These are phyloP conservation scores for Physocephala rufipes DNA, from an alignment of 2,888 invertebrate genomes.

Conservation along the genomic window DNA sequence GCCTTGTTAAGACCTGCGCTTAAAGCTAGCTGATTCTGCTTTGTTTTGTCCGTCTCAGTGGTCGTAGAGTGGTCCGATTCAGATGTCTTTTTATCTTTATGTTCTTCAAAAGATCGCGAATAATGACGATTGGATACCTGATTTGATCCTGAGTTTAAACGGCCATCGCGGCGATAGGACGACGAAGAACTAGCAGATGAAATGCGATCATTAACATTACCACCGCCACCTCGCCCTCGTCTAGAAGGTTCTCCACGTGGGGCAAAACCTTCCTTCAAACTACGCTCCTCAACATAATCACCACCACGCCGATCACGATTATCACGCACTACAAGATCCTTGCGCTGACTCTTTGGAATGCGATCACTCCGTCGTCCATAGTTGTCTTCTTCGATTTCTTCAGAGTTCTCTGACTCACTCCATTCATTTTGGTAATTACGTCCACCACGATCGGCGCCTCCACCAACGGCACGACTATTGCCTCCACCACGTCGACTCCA, in stretches of 20 bases:
- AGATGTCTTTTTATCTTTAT: slow-evolving; percentile 48
- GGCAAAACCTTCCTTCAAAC: slow-evolving; percentile 76
- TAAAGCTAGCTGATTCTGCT: slow-evolving; percentile 74
- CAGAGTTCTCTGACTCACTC: slow-evolving; percentile 75
- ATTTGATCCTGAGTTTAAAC: slow-evolving; percentile 28
- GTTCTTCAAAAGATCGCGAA: slow-evolving; percentile 57
- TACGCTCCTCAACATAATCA: slow-evolving; percentile 42
- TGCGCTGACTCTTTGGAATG: slow-evolving; percentile 64
- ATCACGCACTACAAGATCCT: slow-evolving; percentile 35
- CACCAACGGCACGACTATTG: slow-evolving; percentile 55
- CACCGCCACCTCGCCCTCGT: slow-evolving; percentile 77
- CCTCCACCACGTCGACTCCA: slow-evolving; percentile 63
- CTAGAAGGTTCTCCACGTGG: slow-evolving; percentile 90
- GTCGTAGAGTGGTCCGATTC: slow-evolving; percentile 54
- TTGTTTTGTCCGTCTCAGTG: slow-evolving; percentile 72
- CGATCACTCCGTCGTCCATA: slow-evolving; percentile 69
- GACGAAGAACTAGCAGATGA: slow-evolving; percentile 52
- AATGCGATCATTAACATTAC: slow-evolving; percentile 68
- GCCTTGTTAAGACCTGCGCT: slow-evolving; percentile 71
- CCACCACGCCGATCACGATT: slow-evolving; percentile 44
- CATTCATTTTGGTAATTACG: slow-evolving; percentile 63
- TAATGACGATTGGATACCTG: slow-evolving; percentile 50
- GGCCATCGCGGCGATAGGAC: slow-evolving; percentile 59
- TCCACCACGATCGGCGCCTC: slow-evolving; percentile 58
- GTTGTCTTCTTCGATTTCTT: slow-evolving; percentile 77